A percentile compares a stretch with the other conserved stretches of the same genome.
Evolutionary conservation across 2,113 vertebrate genomes (phyloP).

Genomic region (Plecotus auritus): DNA sequence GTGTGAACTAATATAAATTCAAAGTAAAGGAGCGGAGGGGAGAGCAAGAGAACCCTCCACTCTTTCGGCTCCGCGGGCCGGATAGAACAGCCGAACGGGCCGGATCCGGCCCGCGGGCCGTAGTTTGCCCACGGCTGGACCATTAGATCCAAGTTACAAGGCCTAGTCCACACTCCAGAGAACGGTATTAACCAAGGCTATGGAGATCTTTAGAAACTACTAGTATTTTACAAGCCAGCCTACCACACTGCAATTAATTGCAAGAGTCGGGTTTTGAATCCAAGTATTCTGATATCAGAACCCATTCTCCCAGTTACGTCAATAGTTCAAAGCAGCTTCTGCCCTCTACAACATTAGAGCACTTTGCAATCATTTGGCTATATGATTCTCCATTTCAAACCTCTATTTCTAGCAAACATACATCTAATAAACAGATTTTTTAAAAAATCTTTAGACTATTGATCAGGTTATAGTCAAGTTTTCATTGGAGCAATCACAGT

Average conservation of each 20-base stretch:
- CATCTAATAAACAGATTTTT: not conserved
- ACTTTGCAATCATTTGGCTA: not conserved
- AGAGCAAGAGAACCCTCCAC: no score
- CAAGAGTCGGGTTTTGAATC: not conserved
- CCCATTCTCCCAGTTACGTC: fast-evolving
- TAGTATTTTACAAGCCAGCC: not conserved
- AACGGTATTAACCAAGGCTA: not conserved
- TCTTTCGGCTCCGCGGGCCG: no score
- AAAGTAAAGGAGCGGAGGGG: no score
- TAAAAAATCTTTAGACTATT: not conserved
- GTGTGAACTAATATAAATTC: no score
- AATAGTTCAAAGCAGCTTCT: not conserved
- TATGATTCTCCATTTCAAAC: not conserved
- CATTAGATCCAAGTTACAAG: not conserved
- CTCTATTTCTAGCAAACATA: not conserved
- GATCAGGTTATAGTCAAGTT: not conserved
- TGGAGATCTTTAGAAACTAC: not conserved
- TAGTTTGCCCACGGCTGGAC: no score
- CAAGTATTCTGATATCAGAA: not conserved
- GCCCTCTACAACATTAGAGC: not conserved
- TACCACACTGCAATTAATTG: not conserved
- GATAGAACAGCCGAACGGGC: no score
- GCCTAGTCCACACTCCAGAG: not conserved
- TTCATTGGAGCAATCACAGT: not conserved
- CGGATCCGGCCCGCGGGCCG: no score